Evolutionary conservation across 2,797 vertebrate species (phyloP).

Genomic region (Mallotus villosus): DNA sequence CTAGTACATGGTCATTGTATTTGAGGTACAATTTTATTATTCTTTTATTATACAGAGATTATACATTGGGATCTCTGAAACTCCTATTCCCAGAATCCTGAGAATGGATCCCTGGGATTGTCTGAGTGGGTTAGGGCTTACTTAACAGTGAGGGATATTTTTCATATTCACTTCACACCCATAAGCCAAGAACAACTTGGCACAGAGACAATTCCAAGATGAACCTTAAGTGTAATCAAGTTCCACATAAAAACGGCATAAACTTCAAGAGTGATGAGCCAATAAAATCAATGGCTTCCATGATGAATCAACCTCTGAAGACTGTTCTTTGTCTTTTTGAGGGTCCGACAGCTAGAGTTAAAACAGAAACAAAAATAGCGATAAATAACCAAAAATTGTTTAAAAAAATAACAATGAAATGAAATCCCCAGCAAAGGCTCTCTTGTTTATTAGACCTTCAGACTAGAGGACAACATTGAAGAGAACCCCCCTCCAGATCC

Average conservation of each 20-base stretch:
- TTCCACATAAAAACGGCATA: slow-evolving; percentile 53
- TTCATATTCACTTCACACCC: slow-evolving; percentile 35
- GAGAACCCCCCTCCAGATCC: background rate
- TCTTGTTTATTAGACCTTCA: background rate
- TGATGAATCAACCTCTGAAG: too few species aligned
- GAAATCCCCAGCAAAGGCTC: background rate
- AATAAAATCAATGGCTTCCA: too few species aligned
- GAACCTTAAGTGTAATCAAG: slow-evolving; percentile 63
- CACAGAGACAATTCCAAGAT: slow-evolving; percentile 26
- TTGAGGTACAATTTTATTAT: slow-evolving; percentile 25
- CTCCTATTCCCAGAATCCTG: too few species aligned
- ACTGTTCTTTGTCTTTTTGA: background rate
- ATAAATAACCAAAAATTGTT: background rate
- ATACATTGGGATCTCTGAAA: slow-evolving; percentile 26
- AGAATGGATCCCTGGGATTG: too few species aligned
- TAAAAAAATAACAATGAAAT: background rate
- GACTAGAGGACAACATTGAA: background rate
- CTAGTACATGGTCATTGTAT: slow-evolving; percentile 41
- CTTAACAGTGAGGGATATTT: slow-evolving; percentile 3
- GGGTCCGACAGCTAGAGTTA: too few species aligned
- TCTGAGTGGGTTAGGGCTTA: too few species aligned
- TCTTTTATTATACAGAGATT: too few species aligned
- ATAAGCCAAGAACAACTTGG: slow-evolving; percentile 40
- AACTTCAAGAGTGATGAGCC: slow-evolving; percentile 47
- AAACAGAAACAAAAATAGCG: background rate